Conservation (phyloP, 2,113 vertebrate genomes). For the Pachycephala philippinensis region DNA sequence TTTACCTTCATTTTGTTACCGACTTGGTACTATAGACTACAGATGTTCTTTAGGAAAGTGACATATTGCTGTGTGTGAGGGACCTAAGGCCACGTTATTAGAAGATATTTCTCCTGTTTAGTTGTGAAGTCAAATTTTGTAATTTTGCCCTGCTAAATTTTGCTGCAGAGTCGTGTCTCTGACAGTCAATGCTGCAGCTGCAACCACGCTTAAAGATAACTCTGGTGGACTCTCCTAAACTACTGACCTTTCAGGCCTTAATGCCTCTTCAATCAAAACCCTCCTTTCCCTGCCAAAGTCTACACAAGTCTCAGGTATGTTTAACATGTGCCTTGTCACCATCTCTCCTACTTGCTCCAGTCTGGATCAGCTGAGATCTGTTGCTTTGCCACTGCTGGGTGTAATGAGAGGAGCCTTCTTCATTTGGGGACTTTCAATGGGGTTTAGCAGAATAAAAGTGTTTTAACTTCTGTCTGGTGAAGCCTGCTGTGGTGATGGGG, state of each 20-base stretch:
- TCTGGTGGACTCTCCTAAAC: background rate
- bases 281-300: background rate
- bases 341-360: background rate
- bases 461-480: background rate
- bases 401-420: background rate
- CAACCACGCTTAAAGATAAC: background rate
- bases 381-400: background rate
- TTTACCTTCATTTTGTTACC: background rate
- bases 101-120: background rate
- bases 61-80: background rate
- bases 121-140: background rate
- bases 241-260: background rate
- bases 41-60: background rate
- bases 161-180: background rate
- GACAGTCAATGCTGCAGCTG: background rate
- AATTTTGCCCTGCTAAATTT: background rate
- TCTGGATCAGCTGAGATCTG: background rate
- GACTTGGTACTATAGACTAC: background rate
- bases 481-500: background rate
- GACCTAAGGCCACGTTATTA: background rate
- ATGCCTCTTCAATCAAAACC: background rate
- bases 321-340: background rate
- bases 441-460: background rate
- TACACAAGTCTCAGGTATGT: background rate
- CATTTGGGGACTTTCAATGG: background rate